phyloP scores from a whole-genome alignment of 1,140 invertebrate genomes.

The Neodiprion fabricii region DNA sequence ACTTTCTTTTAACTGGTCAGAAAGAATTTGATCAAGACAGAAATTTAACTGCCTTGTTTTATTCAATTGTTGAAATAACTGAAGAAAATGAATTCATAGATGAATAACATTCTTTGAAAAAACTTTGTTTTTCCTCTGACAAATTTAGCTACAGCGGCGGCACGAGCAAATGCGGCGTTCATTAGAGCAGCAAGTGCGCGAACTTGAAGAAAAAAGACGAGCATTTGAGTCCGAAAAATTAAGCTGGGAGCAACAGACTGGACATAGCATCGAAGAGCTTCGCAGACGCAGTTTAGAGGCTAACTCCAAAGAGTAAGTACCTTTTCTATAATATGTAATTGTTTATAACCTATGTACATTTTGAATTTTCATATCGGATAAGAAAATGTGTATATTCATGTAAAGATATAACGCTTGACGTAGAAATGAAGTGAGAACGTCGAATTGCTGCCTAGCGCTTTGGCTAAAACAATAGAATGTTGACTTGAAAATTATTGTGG shows the following conservation, averaged over 20 bases:
- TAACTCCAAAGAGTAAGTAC: conserved; percentile 84
- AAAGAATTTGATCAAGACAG: too few species aligned
- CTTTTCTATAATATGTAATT: conserved; percentile 25
- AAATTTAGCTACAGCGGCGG: conserved; percentile 68
- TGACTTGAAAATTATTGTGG: too few species aligned
- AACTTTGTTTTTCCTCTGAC: background rate
- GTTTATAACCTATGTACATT: conserved; percentile 13
- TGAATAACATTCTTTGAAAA: conserved; percentile 13
- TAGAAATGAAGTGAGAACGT: background rate
- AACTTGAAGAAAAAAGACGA: conserved; percentile 88
- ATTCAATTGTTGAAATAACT: too few species aligned
- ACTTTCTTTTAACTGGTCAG: too few species aligned
- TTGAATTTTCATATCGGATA: conserved; percentile 15
- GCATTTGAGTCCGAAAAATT: conserved; percentile 87
- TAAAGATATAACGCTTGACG: conserved; percentile 9
- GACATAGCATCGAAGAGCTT: conserved; percentile 85
- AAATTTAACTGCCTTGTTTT: too few species aligned
- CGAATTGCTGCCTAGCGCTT: too few species aligned
- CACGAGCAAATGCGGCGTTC: conserved; percentile 73
- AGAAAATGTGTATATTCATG: conserved; percentile 12
- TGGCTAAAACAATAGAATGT: too few species aligned
- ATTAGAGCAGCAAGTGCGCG: conserved; percentile 86
- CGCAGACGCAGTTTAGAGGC: conserved; percentile 83
- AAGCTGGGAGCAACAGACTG: conserved; percentile 89
- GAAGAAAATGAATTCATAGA: background rate